Evolutionary conservation across 2,113 vertebrate genomes (phyloP), one percentile per base, ranked within the genome.

Genomic region (Neotoma lepida): DNA sequence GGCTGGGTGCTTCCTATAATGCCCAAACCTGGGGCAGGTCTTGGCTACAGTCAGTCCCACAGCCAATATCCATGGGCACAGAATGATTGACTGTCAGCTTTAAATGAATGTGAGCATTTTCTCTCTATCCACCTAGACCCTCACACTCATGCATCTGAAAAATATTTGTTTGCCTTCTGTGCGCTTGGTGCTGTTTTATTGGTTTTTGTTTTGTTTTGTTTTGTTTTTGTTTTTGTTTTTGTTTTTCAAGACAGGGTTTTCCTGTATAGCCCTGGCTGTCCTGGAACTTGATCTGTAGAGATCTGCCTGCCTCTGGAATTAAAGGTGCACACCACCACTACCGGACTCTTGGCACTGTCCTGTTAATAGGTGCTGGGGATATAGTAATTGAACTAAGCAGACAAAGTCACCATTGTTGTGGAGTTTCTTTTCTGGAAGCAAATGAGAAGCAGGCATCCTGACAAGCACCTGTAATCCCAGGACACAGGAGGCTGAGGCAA

Each of bases 381-480:
- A 92, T 28, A 77, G 68, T 63, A 18, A 64, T 28, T 63, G n/a
- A 92, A 90, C n/a, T 86, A 51, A 78, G 77, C 17, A 44, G 46
- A 33, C 35, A 39, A 61, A 18, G n/a, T 51, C 80, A 13, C 39
- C 56, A 6, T 54, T 68, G 46, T 84, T 74, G 15, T 17, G 51
- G 44, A 70, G 30, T 22, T 93, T 89, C 51, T 44, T 63, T 93
- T 84, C 85, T 70, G 58, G 26, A 81, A 92, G 93, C 58, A 82
- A 85, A 74, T 33, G 51, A 94, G 35, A 56, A 41, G 9, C 13
- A 30, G 33, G 44, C 30, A 20, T 22, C 22, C 8, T 30, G 35
- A 51, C 35, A 28, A 35, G 9, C 26, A 41, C 68, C 49, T 56
- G 5, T 56, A 18, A 88, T 26, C 46, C 26, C 49, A 41, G 49